Base-by-base conservation (phyloP, 2,888 invertebrate genomes). In the Tinea semifulvella region DNA sequence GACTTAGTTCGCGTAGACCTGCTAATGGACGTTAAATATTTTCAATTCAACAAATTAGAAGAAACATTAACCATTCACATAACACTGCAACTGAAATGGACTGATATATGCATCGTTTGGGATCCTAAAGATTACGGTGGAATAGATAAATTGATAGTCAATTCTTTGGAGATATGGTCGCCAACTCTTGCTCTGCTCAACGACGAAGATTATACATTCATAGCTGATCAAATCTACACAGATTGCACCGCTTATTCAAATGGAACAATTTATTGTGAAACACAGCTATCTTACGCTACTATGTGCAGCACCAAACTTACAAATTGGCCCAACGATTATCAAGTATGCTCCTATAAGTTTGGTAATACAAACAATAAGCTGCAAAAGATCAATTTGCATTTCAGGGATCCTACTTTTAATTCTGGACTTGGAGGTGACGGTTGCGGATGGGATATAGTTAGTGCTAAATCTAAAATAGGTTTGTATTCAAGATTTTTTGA, bases 291-390 rank as follows among this genome's bases (percentile, higher is more conserved):
- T 4, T 19, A 38, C 16, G 18, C 38, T 6, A 19, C 14, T 8
- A 17, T 38, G 11, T 38, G 38, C 10, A 17, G 19, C 8, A 38
- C 38, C n/a, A 38, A 17, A 8, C 19, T 38, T 18, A 38, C 38
- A n/a, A 38, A 38, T 17, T 38, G 38, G 38, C 38, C 38, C 4
- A 7, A 18, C n/a, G 38, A 38, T 38, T 18, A 16, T 2, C 38
- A 38, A 38, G 18, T 10, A 14, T 38, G 38, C 18, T 7, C 16
- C 19, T 38, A 18, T 18, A 38, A 38, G 18, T 38, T 38, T 38
- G 38, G 38, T 31, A 31, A 31, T 13, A 31, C 11, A 38, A 11
- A 18, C 7, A n/a, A 38, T 14, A 19, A 38, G 19, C 16, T 14
- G n/a, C 18, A 38, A 7, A 38, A 17, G n/a, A 19, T 38, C 2